Evolutionary conservation across 2,888 invertebrate species (phyloP), one percentile per base, ranked within the genome.

Genomic region (Eristalis intricaria): DNA sequence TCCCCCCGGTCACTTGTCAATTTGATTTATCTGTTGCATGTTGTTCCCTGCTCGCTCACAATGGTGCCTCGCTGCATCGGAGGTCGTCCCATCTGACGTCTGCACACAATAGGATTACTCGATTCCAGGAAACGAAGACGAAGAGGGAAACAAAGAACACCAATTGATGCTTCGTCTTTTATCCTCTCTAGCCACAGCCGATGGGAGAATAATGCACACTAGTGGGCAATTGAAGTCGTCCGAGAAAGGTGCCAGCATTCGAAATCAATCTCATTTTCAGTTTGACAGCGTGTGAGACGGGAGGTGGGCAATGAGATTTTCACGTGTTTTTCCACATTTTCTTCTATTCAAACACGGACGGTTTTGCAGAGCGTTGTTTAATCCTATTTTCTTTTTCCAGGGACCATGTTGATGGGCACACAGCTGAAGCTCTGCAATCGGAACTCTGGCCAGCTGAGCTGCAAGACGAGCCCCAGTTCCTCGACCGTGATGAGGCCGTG

Each of bases 1-100:
- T n/a, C 65, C 65, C 74, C 65, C 23, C 13, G 40, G 58, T 84
- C 84, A 79, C 79, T 84, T 84, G 84, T 84, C 84, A 84, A 38
- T 43, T 84, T 84, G 84, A 84, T 84, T 84, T 84, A 84, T 84
- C 84, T 79, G 83, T 75, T 84, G 79, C 84, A 84, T 84, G 84
- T 70, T 84, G 84, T 70, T 79, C 43, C 38, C 58, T 60, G 73
- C 26, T 68, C 73, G 32, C n/a, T 32, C 64, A 73, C 73, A 78
- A 83, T 63, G 69, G 69, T 56, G 35, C 50, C 50, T 50, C n/a
- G 38, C 60, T 78, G 79, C 79, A 75, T 79, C 66, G 58, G 64
- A 26, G 64, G 40, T 56, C 84, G 64, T 79, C 69, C 84, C 79
- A 69, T 65, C 43, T 75, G 65, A 79, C 77, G 75, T 58, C 22